Evolutionary conservation across 2,113 vertebrate genomes (phyloP).

Genomic region (Synchiropus splendidus): DNA sequence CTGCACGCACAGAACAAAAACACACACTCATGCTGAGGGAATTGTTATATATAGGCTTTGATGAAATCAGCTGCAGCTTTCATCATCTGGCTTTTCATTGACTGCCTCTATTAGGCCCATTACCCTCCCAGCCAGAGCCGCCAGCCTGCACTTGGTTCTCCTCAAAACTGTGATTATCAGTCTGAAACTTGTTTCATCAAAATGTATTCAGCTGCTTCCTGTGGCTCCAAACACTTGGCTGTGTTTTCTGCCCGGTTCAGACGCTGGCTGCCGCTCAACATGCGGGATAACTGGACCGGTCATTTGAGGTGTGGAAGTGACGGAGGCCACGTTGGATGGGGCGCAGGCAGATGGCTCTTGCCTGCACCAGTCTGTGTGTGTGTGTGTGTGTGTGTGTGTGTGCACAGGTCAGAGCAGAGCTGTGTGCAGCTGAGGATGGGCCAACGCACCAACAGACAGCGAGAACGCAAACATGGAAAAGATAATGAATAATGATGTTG

Average conservation of each 20-base stretch:
- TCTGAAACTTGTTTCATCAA: conserved; percentile 15
- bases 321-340: conserved; percentile 17
- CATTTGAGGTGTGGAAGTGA: conserved; percentile 19
- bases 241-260: too few species aligned
- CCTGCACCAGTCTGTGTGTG: conserved; percentile 18
- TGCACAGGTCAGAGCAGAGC: conserved; percentile 4
- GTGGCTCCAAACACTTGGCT: conserved; percentile 1
- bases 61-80: conserved; percentile 29
- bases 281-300: conserved; percentile 25
- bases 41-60: conserved; percentile 8
- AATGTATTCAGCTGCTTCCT: conserved; percentile 35
- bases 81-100: conserved; percentile 46
- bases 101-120: conserved; percentile 42
- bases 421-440: conserved; percentile 4
- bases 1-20: too few species aligned
- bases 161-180: conserved; percentile 30
- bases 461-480: conserved; percentile 13
- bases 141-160: conserved; percentile 38
- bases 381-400: conserved; percentile 4
- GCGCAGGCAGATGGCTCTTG: conserved; percentile 27
- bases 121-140: conserved; percentile 44
- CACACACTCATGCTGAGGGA: conserved; percentile 7
- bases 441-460: conserved; percentile 15
- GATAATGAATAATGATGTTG: conserved; percentile 51
- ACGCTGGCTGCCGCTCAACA: conserved; percentile 2